Base-by-base conservation (phyloP, 2,113 vertebrate species). In the Perca fluviatilis region DNA sequence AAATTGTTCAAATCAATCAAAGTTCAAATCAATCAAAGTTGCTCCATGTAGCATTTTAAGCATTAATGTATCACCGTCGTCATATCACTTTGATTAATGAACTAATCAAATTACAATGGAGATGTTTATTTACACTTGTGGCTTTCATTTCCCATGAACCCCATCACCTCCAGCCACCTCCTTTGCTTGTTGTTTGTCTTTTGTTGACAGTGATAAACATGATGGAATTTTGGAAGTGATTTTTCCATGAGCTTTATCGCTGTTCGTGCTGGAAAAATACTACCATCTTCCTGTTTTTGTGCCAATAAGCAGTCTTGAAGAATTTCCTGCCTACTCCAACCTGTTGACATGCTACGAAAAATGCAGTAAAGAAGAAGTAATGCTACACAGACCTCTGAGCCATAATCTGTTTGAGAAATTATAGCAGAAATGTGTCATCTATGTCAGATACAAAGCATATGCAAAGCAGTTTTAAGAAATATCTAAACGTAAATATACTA, bases 281-380 rank as follows among this genome's bases (percentile, higher is more conserved):
- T 47, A 67, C 47, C n/a, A 57, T 50, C 78, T 88, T 86, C 83
- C 83, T 86, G 80, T 85, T 89, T 76, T 83, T 75, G 36, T 73
- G 74, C 71, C 72, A 51, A 68, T 70, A 76, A 49, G 65, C 73
- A 70, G 3, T 40, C 60, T 66, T 75, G 8, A 71, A 79, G 43
- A 90, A 86, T 68, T 53, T 88, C 79, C 80, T 67, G 54, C 25
- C 62, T 11, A 61, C 51, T 56, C n/a, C 50, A 79, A 74, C 21
- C 50, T 60, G 51, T 33, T 58, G 25, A 82, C 13, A n/a, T 51
- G 57, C 25, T 36, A 57, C 63, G 9, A 74, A 82, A 86, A 82
- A 57, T 30, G 21, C 46, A 80, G n/a, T 65, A 51, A 77, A 71
- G 54, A 79, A 23, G 33, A 75, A 7, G n/a, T 7, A 14, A 18